These are phyloP conservation scores for Spilarctia lutea DNA, from an alignment of 2,888 invertebrate species.

Conservation along the genomic window DNA sequence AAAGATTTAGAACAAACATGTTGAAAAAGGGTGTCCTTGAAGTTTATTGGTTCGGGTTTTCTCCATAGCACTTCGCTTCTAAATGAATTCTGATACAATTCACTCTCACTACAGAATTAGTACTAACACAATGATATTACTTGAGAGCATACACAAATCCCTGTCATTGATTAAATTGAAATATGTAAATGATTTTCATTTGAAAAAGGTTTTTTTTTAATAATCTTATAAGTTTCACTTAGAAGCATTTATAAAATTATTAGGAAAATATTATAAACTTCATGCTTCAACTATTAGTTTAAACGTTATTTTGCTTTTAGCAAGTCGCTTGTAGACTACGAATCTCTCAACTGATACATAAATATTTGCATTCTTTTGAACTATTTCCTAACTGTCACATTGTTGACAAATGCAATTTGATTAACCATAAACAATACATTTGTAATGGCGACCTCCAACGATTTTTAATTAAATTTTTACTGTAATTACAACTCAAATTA, in stretches of 20 bases:
- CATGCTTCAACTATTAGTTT: neutral
- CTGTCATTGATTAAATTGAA: too few species aligned
- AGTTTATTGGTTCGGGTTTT: too few species aligned
- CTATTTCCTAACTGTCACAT: slow-evolving; percentile 29
- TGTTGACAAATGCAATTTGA: slow-evolving; percentile 9
- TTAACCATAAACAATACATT: slow-evolving; percentile 37
- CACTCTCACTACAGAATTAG: too few species aligned
- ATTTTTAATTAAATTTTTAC: slow-evolving; percentile 18
- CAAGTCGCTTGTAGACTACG: neutral
- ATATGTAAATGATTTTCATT: too few species aligned
- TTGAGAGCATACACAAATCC: too few species aligned
- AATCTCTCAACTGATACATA: slow-evolving; percentile 10
- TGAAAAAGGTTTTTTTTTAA: too few species aligned
- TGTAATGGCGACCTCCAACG: slow-evolving; percentile 22
- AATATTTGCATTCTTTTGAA: slow-evolving; percentile 39
- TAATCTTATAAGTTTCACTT: too few species aligned
- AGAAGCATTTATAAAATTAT: neutral
- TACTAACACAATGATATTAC: too few species aligned
- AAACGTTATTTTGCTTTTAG: neutral
- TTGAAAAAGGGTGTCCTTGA: too few species aligned
- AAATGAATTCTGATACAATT: too few species aligned
- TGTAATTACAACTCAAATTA: slow-evolving; percentile 12
- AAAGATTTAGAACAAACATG: too few species aligned
- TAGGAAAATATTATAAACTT: neutral
- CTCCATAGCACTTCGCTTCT: too few species aligned